Conservation (phyloP, 2,888 invertebrate species). For the Drosophila mulleri region DNA sequence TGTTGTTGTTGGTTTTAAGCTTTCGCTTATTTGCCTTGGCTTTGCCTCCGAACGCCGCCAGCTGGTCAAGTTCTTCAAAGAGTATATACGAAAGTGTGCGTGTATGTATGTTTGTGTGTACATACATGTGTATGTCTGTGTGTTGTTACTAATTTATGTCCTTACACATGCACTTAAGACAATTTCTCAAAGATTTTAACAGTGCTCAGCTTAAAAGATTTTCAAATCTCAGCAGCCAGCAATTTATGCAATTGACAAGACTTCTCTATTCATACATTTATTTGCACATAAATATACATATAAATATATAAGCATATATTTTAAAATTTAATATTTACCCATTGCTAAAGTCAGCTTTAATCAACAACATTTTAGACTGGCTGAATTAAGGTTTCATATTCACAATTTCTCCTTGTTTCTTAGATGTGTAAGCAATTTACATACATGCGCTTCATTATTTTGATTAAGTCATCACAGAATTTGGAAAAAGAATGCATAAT, state of each 20-base stretch:
- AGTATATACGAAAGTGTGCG: background rate
- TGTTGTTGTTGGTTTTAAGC: constrained; percentile 46
- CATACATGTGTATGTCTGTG: background rate
- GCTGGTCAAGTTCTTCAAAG: constrained; percentile 49
- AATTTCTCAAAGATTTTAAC: constrained; percentile 3
- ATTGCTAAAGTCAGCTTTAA: background rate
- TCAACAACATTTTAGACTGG: background rate
- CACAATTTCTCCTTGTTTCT: background rate
- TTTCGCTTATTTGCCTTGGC: constrained; percentile 40
- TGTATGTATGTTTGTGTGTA: background rate
- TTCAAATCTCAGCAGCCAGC: constrained; percentile 15
- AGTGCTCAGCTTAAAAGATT: constrained; percentile 21
- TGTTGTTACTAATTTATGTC: constrained; percentile 20
- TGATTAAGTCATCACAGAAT: background rate
- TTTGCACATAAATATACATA: background rate
- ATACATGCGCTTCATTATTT: background rate
- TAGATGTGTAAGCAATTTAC: background rate
- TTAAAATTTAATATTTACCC: background rate
- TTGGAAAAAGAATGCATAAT: background rate
- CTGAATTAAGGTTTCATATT: background rate
- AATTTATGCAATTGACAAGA: constrained; percentile 10
- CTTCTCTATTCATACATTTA: background rate
- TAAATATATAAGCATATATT: background rate
- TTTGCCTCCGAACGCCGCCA: constrained; percentile 22
- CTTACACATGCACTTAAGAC: background rate